Evolutionary conservation across 1,140 invertebrate genomes (phyloP), one percentile per base, ranked within the genome.

Genomic region (Lordiphosa clarofinis): DNA sequence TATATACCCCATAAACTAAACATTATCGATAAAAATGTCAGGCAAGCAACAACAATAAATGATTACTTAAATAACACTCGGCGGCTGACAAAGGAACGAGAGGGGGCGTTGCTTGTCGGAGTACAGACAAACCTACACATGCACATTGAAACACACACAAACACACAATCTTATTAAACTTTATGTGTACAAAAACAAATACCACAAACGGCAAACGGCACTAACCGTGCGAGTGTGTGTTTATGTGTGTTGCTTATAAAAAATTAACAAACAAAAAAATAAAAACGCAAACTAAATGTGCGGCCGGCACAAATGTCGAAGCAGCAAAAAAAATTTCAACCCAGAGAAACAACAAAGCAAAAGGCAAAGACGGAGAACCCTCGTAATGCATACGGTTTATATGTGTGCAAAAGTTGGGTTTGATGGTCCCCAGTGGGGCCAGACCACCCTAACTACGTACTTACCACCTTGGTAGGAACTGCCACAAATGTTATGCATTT

Each of bases 171-270:
- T 78, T 78, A 73, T 78, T 78, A 76, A 76, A 78, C 68, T 73
- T 78, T 78, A 76, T 61, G 72, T 79, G 56, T 46, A 37, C 44
- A 79, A 58, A 58, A 78, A 81, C 64, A 78, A 76, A 79, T 73
- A 69, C 39, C 56, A 48, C 68, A 56, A 59, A 43, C 50, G 36
- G 38, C 44, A 44, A 15, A n/a, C n/a, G n/a, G n/a, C n/a, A n/a
- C n/a, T n/a, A n/a, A n/a, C n/a, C n/a, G n/a, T 31, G 21, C 49
- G 49, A 43, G 33, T 49, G 24, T 11, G 12, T 49, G 19, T 19
- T 44, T 49, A 19, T 39, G 31, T 50, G 53, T 42, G 44, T 73
- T 79, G 74, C 58, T 69, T 70, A 74, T 81, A 81, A 61, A 78
- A 73, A 74, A 79, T 78, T n/a, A n/a, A n/a, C n/a, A n/a, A n/a